Percentiles rank a stretch among this genome's conserved stretches.
Conservation (phyloP, 37 sponge, comb jelly and placozoan genomes). For the Cliona cf. orientalis region DNA sequence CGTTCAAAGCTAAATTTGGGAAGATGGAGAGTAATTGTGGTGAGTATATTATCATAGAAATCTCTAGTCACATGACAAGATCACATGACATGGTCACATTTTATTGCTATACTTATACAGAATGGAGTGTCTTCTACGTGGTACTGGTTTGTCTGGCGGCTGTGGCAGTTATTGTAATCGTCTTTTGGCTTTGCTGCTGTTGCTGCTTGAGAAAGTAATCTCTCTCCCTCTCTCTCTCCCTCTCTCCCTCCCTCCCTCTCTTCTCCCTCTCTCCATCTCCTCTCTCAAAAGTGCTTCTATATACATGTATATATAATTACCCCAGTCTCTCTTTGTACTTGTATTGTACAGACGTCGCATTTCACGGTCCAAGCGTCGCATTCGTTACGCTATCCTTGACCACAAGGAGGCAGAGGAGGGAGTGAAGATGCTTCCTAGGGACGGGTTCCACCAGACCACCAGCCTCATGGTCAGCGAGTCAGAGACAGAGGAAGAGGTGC, state of each 20-base stretch:
- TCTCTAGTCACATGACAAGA: too few species aligned
- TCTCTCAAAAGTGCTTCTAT: neutral
- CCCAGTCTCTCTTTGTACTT: conserved; percentile 13
- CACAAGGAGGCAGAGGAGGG: conserved; percentile 31
- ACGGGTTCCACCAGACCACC: conserved; percentile 25
- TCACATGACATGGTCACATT: too few species aligned
- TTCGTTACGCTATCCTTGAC: conserved; percentile 26
- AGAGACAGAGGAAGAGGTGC: conserved; percentile 66
- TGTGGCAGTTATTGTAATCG: conserved; percentile 19
- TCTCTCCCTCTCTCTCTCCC: neutral
- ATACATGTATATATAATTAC: neutral
- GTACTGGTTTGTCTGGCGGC: conserved; percentile 39
- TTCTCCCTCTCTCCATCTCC: neutral
- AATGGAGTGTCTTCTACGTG: conserved; percentile 73
- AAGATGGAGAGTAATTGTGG: conserved; percentile 55
- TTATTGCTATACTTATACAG: conserved; percentile 14
- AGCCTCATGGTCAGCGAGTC: conserved; percentile 75
- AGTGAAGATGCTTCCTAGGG: conserved; percentile 29
- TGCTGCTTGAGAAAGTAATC: conserved; percentile 71
- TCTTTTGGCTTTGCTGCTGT: conserved; percentile 69
- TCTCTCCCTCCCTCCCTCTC: neutral
- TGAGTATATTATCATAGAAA: too few species aligned
- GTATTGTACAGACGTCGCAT: conserved; percentile 24
- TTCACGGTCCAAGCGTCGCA: conserved; percentile 7
- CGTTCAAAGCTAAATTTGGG: conserved; percentile 76